phyloP scores from a whole-genome alignment of 2,888 invertebrate genomes.

The Tenthredo amoena region DNA sequence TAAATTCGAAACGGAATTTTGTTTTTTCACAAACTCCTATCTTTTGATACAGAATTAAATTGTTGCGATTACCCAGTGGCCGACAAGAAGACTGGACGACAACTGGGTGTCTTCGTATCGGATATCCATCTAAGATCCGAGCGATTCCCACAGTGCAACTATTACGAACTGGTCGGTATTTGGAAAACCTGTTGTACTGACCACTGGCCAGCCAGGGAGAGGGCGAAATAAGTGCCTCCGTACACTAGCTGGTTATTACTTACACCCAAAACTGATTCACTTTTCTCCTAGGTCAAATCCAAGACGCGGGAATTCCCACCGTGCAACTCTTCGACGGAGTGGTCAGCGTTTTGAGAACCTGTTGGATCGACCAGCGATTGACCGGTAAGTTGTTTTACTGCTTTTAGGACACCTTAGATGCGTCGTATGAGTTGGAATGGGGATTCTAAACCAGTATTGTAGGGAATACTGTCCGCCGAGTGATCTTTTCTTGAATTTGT shows the following conservation, averaged over 20 bases:
- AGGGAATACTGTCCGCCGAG: neutral
- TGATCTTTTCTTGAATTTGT: neutral
- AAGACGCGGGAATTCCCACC: slow-evolving; percentile 42
- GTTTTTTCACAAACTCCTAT: neutral
- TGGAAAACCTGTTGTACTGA: slow-evolving; percentile 53
- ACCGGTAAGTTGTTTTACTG: slow-evolving; percentile 16
- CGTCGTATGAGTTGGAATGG: neutral
- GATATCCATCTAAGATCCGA: slow-evolving; percentile 31
- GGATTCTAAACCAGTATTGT: slow-evolving; percentile 31
- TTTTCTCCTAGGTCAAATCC: slow-evolving; percentile 1
- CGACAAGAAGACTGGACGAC: slow-evolving; percentile 24
- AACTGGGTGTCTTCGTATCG: slow-evolving; percentile 40
- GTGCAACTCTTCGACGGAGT: slow-evolving; percentile 39
- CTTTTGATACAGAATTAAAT: neutral
- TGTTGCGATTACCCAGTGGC: neutral
- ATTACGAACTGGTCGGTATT: slow-evolving; percentile 40
- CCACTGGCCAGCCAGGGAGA: slow-evolving; percentile 10
- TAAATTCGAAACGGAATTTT: neutral
- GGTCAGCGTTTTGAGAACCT: slow-evolving; percentile 50
- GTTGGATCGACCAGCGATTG: slow-evolving; percentile 47
- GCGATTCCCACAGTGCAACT: slow-evolving; percentile 52
- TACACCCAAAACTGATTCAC: slow-evolving; percentile 38
- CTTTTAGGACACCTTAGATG: slow-evolving; percentile 21
- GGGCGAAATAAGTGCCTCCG: slow-evolving; percentile 4
- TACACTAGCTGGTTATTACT: neutral